Evolutionary conservation across 1,140 invertebrate species (phyloP).

Genomic region (Rhagoletis pomonella): DNA sequence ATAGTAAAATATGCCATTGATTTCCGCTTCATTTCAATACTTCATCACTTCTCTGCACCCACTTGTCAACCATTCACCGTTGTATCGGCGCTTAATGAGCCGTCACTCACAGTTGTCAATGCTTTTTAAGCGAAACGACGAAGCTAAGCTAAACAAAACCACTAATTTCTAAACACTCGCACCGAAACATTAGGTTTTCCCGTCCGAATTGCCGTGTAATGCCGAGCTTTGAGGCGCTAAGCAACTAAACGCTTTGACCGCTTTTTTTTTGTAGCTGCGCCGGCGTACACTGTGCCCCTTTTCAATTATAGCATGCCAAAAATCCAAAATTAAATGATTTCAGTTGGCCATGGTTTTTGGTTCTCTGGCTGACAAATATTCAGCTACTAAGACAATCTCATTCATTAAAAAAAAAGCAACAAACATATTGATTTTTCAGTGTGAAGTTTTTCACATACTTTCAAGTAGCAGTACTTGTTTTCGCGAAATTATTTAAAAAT

Average conservation of each 20-base stretch:
- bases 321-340: too few species aligned
- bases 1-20: background rate
- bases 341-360: too few species aligned
- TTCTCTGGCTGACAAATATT: too few species aligned
- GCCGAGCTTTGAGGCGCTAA: background rate
- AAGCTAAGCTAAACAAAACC: background rate
- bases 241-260: background rate
- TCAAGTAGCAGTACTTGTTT: too few species aligned
- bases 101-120: conserved; percentile 40
- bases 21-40: background rate
- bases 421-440: too few species aligned
- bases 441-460: too few species aligned
- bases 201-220: background rate
- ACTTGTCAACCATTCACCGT: background rate
- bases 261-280: conserved; percentile 1
- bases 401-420: too few species aligned
- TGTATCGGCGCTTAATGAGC: conserved; percentile 13
- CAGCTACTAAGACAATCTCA: too few species aligned
- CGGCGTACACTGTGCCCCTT: too few species aligned
- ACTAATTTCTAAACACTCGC: conserved; percentile 25
- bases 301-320: too few species aligned
- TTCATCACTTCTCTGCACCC: background rate
- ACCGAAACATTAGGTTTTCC: background rate
- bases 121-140: background rate
- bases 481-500: too few species aligned